Conservation (phyloP, 2,113 vertebrate genomes). For the Eurystomus gularis region DNA sequence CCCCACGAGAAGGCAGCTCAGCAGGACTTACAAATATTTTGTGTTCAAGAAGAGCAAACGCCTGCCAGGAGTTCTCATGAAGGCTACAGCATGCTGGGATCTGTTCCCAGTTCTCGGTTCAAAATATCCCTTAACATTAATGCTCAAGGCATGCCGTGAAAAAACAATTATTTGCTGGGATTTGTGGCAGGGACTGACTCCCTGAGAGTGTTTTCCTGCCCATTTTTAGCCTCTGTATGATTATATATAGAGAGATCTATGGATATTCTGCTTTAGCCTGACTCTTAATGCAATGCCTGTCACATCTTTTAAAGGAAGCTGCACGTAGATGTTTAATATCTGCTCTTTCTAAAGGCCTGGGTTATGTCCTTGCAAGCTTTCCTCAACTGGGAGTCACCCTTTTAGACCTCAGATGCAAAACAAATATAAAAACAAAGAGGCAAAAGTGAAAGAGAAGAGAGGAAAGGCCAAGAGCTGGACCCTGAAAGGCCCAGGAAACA, state of each 20-base stretch:
- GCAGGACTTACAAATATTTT: background rate
- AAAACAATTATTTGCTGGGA: background rate
- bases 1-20: background rate
- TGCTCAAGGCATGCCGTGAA: background rate
- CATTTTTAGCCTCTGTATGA: background rate
- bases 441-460: background rate
- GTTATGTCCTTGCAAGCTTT: background rate
- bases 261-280: background rate
- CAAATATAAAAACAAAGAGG: background rate
- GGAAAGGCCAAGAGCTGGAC: background rate
- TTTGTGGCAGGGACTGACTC: background rate
- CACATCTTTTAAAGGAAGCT: background rate
- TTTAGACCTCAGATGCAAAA: background rate
- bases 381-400: background rate
- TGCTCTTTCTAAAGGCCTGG: background rate
- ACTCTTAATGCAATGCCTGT: background rate
- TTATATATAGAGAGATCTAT: background rate
- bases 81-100: background rate
- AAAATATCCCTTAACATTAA: background rate
- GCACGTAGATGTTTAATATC: background rate
- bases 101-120: background rate
- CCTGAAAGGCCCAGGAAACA: background rate
- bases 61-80: background rate
- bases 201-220: background rate
- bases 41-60: rapidly evolving